Conservation (phyloP, 2,888 invertebrate species). For the Eremobia ochroleuca region DNA sequence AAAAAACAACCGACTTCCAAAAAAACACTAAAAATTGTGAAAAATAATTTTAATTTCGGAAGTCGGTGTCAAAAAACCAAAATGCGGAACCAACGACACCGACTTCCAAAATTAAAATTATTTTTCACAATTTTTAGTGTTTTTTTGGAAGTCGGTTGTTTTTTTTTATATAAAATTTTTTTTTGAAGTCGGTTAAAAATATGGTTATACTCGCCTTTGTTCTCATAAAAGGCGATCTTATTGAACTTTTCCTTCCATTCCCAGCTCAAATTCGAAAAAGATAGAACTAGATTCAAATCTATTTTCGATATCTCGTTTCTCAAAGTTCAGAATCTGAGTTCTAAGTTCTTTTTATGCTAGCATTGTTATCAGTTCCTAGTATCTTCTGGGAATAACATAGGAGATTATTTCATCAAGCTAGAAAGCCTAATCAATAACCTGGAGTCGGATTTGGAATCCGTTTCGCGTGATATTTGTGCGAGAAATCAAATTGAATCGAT, state of each 20-base stretch:
- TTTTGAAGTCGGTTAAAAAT: too few species aligned
- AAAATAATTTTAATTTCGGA: too few species aligned
- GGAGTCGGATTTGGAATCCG: conserved; percentile 12
- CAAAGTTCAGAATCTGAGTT: conserved; percentile 21
- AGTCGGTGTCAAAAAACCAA: too few species aligned
- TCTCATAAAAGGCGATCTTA: not conserved
- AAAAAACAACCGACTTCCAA: too few species aligned
- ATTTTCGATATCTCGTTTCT: conserved; percentile 28
- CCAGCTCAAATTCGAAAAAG: not conserved
- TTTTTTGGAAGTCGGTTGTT: too few species aligned
- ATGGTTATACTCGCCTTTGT: not conserved
- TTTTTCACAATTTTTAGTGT: too few species aligned
- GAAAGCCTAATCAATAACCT: conserved; percentile 25
- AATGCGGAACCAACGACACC: too few species aligned
- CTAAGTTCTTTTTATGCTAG: conserved; percentile 25
- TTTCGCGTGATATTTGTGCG: conserved; percentile 37
- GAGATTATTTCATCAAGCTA: conserved; percentile 24
- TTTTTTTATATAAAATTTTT: too few species aligned
- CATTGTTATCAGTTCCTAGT: conserved; percentile 17
- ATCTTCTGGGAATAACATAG: conserved; percentile 13
- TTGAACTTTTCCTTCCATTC: not conserved
- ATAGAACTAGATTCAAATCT: conserved; percentile 19
- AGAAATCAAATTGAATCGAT: conserved; percentile 34
- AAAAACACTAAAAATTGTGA: too few species aligned
- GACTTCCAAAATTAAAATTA: too few species aligned